Conservation (phyloP, 2,888 invertebrate species). For the Clusia tigrina region DNA sequence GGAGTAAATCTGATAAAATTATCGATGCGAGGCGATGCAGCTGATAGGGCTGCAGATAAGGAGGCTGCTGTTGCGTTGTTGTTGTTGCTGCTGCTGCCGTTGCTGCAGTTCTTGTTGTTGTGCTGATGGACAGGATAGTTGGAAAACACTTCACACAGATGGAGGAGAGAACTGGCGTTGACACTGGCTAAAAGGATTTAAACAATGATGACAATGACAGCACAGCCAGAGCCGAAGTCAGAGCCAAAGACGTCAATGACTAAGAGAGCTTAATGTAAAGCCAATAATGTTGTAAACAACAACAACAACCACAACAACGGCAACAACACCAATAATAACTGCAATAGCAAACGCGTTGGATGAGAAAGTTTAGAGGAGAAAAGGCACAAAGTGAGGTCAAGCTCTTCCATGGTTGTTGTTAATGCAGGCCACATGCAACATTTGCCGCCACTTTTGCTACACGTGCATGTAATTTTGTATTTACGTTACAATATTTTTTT, state of each 20-base stretch:
- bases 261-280: background rate
- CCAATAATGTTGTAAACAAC: constrained; percentile 9
- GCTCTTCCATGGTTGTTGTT: background rate
- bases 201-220: background rate
- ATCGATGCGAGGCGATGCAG: constrained; percentile 13
- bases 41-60: background rate
- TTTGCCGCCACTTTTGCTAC: background rate
- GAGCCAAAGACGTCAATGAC: background rate
- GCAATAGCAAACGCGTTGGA: background rate
- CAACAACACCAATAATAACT: background rate
- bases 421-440: too few relatives aligned
- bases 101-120: too few relatives aligned
- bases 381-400: background rate
- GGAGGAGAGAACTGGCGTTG: background rate
- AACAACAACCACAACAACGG: constrained; percentile 4
- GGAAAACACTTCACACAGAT: background rate
- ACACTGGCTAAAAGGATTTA: constrained; percentile 3
- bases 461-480: background rate
- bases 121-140: too few relatives aligned
- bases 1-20: constrained; percentile 24
- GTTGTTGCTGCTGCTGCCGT: background rate
- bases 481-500: background rate
- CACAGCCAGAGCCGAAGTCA: background rate
- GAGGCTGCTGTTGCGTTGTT: background rate
- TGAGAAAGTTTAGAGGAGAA: background rate